Conservation (phyloP, 2,797 vertebrate genomes). For the Phoebastria nigripes region DNA sequence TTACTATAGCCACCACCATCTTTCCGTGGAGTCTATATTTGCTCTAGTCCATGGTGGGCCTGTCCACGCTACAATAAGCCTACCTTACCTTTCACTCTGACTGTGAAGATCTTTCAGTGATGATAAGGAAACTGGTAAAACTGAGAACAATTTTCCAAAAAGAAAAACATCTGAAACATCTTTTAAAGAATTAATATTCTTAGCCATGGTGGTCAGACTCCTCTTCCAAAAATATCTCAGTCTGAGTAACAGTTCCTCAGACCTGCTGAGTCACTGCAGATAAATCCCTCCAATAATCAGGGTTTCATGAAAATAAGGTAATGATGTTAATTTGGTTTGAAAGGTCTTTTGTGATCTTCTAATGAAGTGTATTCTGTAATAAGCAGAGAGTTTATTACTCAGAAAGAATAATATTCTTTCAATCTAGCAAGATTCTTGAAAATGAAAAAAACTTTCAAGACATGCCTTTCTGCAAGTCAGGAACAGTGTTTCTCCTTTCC, state of each 20-base stretch:
- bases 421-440: background rate
- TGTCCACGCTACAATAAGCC: fast-evolving
- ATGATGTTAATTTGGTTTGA: background rate
- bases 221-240: background rate
- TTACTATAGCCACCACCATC: background rate
- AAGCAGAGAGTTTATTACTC: background rate
- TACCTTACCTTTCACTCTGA: background rate
- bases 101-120: background rate
- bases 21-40: background rate
- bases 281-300: background rate
- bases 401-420: background rate
- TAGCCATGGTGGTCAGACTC: background rate
- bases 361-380: background rate
- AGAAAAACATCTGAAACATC: background rate
- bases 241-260: background rate
- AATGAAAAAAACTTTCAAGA: background rate
- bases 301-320: background rate
- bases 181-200: background rate
- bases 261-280: conserved; percentile 25
- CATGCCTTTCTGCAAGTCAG: background rate
- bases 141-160: background rate
- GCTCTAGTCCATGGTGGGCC: background rate
- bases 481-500: background rate
- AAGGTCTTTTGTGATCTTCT: background rate
- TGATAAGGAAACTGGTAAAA: background rate